Evolutionary conservation across 2,888 invertebrate species (phyloP), one percentile per base, ranked within the genome.

Genomic region (Eustalomyia histrio): DNA sequence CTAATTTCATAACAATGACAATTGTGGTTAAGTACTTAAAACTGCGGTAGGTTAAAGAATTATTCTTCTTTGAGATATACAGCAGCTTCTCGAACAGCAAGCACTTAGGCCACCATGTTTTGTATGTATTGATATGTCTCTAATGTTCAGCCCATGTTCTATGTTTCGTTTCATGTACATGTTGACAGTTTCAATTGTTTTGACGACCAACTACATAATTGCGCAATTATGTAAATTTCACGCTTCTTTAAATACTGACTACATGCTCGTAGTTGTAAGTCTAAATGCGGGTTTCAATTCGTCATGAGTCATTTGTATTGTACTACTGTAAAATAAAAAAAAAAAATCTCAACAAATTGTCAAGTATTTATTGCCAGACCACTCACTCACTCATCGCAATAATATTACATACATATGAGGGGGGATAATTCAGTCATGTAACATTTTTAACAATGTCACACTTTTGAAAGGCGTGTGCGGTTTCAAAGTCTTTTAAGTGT

Each of bases 151-250:
- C 39, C n/a, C 43, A 47, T 52, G n/a, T 47, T 39, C 18, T 60
- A 18, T 60, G 18, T 2, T 60, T 12, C 29, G 14, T 50, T 55
- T 29, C 47, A 53, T 73, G 58, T 68, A 75, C 72, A 76, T 79
- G 83, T 68, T 83, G 83, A 80, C 83, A 83, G 67, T 75, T 63
- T 82, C 75, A 82, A 82, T 83, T 82, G 83, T 78, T 79, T 76
- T 78, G 72, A 82, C 75, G 79, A 60, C 71, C 74, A 74, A 71
- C 50, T 68, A 80, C 75, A 80, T 87, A 87, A 87, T 87, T 86
- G 86, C 85, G 83, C 80, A 80, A 83, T 83, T 85, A 85, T 85
- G 83, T 86, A 83, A 84, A 78, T 74, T 76, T 83, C 75, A 76
- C 74, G 81, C 81, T 68, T 79, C 69, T 67, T 21, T 71, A 61